Conservation (phyloP, 2,888 invertebrate genomes). For the Cepaea hortensis region DNA sequence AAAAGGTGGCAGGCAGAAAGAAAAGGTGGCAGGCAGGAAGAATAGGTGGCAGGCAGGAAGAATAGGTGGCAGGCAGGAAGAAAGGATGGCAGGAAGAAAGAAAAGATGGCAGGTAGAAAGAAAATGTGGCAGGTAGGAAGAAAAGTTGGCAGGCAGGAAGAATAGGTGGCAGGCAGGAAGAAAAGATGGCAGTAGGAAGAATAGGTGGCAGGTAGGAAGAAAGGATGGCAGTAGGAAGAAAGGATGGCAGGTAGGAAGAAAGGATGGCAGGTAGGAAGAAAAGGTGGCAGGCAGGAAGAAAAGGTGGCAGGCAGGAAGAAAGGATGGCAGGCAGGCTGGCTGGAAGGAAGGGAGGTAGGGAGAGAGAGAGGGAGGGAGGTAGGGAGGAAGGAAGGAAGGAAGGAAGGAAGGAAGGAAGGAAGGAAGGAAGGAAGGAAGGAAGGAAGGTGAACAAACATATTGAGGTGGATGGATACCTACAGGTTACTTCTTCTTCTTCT, state of each 20-base stretch:
- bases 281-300: not conserved
- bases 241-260: not conserved
- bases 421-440: slow-evolving; percentile 4
- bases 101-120: no score
- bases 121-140: no score
- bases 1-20: no score
- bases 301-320: not conserved
- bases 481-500: no score
- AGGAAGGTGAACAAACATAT: not conserved
- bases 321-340: not conserved
- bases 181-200: not conserved
- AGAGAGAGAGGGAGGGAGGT: not conserved
- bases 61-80: no score
- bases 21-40: no score
- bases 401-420: slow-evolving; percentile 4
- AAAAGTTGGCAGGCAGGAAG: no score
- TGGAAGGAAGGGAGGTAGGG: not conserved
- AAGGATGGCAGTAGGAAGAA: not conserved
- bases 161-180: not conserved
- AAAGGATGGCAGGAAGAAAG: no score
- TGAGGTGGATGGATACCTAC: no score
- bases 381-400: slow-evolving; percentile 2
- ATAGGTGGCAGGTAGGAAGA: not conserved
- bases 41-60: no score
- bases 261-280: not conserved